Percentiles rank a stretch among this genome's conserved stretches.
Conservation (phyloP, 2,797 vertebrate species). For the Coregonus suidteri region DNA sequence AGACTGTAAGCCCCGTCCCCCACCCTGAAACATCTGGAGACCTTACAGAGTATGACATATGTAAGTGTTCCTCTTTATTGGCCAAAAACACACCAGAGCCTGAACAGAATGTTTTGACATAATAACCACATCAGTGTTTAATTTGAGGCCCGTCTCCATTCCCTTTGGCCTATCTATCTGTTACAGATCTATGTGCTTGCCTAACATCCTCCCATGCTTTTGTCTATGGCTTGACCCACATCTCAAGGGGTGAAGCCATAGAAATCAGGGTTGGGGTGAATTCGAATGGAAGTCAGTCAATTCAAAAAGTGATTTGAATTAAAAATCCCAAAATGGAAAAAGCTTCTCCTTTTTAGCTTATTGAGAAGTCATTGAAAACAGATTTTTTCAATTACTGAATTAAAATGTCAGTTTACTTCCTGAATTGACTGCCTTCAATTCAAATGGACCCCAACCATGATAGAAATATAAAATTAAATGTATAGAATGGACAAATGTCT, state of each 20-base stretch:
- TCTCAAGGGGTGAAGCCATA: neutral
- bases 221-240: neutral
- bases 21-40: neutral
- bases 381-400: too few species aligned
- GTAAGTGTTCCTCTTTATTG: conserved; percentile 17
- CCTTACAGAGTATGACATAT: conserved; percentile 35
- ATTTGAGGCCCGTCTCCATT: conserved; percentile 29
- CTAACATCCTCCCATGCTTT: conserved; percentile 27
- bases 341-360: too few species aligned
- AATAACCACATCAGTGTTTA: conserved; percentile 53
- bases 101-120: conserved; percentile 43
- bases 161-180: neutral
- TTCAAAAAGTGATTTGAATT: too few species aligned
- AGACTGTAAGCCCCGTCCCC: neutral
- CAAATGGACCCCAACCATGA: too few species aligned
- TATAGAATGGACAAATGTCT: neutral
- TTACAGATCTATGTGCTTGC: conserved; percentile 33
- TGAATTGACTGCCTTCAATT: too few species aligned
- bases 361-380: too few species aligned
- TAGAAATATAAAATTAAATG: neutral
- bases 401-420: too few species aligned
- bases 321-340: too few species aligned
- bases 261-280: neutral
- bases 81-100: conserved; percentile 41
- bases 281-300: too few species aligned